These are phyloP conservation scores for Gavialis gangeticus DNA, from an alignment of 2,113 vertebrate genomes.

Conservation along the genomic window DNA sequence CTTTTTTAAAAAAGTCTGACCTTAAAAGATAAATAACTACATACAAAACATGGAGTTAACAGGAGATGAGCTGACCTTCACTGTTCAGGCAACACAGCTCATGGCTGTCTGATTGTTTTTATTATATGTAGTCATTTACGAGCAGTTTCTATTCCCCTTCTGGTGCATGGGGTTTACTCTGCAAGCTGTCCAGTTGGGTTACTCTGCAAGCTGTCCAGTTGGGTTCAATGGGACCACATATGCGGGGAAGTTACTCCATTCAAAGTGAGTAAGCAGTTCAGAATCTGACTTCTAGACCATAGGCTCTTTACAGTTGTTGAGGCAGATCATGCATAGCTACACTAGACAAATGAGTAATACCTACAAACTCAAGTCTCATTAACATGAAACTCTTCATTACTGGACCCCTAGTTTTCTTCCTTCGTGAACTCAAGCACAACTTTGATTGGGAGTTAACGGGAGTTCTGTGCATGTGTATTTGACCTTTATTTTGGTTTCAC, in stretches of 20 bases:
- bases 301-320: neutral
- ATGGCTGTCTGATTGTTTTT: neutral
- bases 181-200: neutral
- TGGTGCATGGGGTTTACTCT: neutral
- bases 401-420: neutral
- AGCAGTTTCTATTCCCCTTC: neutral
- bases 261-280: neutral
- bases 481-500: neutral
- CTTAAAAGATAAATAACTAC: neutral
- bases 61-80: neutral
- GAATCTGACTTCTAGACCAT: neutral
- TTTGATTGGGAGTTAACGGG: neutral
- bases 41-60: neutral
- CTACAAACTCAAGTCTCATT: neutral
- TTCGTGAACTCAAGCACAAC: accelerated
- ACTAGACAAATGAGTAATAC: neutral
- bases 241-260: neutral
- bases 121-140: neutral
- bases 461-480: neutral
- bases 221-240: neutral
- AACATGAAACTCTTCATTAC: neutral
- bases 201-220: neutral
- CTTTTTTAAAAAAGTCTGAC: neutral
- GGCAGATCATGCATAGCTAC: neutral
- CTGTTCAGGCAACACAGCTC: neutral